Base-by-base conservation (phyloP, 2,797 vertebrate genomes). In the Pangasius larnaudii region DNA sequence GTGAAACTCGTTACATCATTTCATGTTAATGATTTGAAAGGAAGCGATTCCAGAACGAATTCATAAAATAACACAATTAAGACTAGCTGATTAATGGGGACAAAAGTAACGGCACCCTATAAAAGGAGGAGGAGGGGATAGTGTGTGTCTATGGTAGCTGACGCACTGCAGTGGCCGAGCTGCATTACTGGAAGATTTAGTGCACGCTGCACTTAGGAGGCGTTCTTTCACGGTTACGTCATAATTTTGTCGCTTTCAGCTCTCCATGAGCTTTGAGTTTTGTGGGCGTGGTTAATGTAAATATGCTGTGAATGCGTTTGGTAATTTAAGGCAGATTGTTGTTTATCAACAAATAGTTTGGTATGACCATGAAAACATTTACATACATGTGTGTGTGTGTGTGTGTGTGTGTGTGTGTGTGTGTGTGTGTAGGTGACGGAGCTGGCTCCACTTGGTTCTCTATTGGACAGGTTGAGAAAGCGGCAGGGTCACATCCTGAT, bases 401-500 rank as follows among this genome's bases (percentile, higher is more conserved):
- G 30, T n/a, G 61, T 63, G 27, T n/a, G 30, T 71, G 56, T 71
- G 30, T 86, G 75, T 84, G 18, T 13, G 53, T 13, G 36, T 18
- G 36, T 61, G 58, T 82, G 27, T 65, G 89, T 86, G 19, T 87
- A 99, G 98, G 98, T 99, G 89, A 97, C 97, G 0, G 99, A 99
- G 91, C 94, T 99, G 93, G 98, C 98, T 4, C 99, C 98, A 0
- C 92, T 99, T 89, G 99, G 99, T 11, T 98, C 98, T 0, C 93
- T 99, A 89, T 87, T 99, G 95, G 98, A 99, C 91, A 97, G 98
- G 0, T 94, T 99, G 71, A 96, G 99, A 67, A 99, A 99, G 93
- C 97, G 98, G 0, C 98, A 98, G 93, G 97, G 98, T 51, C 98
- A 99, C 94, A 99, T 99, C 93, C 96, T 99, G 87, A 97, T 99